phyloP scores from a whole-genome alignment of 2,797 vertebrate genomes.

The Chromobotia macracanthus region DNA sequence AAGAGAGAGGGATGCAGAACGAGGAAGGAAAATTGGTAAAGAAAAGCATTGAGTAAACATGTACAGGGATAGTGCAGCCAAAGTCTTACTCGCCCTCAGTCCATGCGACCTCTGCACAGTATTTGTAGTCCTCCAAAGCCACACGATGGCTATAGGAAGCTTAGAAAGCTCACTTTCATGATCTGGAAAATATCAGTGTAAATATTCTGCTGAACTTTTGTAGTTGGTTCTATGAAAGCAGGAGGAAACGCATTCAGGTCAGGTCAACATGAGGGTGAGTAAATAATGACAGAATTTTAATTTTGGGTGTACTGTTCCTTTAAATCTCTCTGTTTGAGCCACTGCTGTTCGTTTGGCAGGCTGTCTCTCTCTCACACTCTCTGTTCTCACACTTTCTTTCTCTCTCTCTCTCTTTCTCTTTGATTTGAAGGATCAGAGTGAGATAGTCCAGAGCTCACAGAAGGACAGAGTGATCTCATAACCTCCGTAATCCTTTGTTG shows the following conservation, averaged over 20 bases:
- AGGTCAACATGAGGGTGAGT: background rate
- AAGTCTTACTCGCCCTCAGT: background rate
- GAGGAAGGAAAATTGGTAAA: background rate
- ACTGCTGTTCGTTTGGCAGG: slow-evolving; percentile 32
- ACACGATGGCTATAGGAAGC: no score
- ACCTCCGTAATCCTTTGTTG: slow-evolving; percentile 37
- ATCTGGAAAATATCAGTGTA: no score
- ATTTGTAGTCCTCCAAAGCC: no score
- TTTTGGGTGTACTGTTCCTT: slow-evolving; percentile 20
- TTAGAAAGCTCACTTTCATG: no score
- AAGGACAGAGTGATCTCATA: slow-evolving; percentile 48
- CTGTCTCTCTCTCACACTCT: background rate
- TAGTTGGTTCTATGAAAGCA: background rate
- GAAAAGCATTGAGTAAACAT: background rate
- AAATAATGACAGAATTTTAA: slow-evolving; percentile 6
- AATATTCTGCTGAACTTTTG: no score
- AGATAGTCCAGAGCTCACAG: slow-evolving; percentile 43
- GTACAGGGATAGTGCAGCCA: background rate
- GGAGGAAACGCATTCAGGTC: background rate
- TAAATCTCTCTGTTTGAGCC: slow-evolving; percentile 12
- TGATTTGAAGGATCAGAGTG: slow-evolving; percentile 30
- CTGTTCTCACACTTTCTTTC: background rate
- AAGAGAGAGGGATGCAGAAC: background rate
- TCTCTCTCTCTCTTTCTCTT: background rate
- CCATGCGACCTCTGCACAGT: no score